Conservation (phyloP, 2,797 vertebrate genomes). For the Octomys mimax region DNA sequence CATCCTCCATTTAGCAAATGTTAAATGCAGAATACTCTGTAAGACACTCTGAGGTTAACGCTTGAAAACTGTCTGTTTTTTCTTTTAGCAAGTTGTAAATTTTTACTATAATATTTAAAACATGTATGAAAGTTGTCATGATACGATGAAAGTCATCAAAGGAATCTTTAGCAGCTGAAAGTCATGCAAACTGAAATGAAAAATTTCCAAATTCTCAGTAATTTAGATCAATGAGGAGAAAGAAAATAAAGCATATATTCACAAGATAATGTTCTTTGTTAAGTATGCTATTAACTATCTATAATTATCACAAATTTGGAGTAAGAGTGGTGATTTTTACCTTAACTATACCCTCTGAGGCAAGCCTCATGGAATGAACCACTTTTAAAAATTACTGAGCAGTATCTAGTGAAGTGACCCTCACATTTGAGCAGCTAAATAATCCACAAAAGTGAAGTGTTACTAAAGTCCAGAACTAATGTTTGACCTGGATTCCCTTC, state of each 20-base stretch:
- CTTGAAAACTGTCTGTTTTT: conserved; percentile 9
- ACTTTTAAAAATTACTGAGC: background rate
- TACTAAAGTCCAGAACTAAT: background rate
- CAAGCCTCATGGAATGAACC: background rate
- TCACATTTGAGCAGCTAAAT: background rate
- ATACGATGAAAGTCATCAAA: background rate
- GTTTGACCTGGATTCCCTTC: background rate
- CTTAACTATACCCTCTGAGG: background rate
- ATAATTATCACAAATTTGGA: background rate
- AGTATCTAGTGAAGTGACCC: background rate
- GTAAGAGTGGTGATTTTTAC: background rate
- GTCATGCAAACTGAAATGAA: background rate
- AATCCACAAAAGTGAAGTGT: background rate
- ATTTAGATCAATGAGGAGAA: background rate
- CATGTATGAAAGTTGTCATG: background rate
- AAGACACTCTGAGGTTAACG: background rate
- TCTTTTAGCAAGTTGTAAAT: background rate
- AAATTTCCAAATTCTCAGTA: background rate
- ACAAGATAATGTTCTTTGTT: background rate
- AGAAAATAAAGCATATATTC: background rate
- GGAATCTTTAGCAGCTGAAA: background rate
- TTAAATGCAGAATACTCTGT: background rate
- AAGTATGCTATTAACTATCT: background rate
- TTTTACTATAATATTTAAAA: background rate
- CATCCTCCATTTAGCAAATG: background rate